A percentile compares a stretch with the other conserved stretches of the same genome.
Conservation (phyloP, 2,888 invertebrate genomes). For the Xanthia icteritia region DNA sequence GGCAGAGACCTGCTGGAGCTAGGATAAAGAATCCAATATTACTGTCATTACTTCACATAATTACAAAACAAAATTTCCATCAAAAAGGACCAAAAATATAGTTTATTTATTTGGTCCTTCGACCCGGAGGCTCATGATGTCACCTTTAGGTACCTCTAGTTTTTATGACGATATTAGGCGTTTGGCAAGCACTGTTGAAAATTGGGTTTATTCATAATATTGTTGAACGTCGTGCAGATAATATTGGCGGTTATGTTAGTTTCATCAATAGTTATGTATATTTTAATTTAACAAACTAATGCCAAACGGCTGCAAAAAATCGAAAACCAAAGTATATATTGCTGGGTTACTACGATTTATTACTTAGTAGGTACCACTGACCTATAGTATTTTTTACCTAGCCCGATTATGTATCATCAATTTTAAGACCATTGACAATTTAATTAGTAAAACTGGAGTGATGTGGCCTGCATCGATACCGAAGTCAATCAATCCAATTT, state of each 20-base stretch:
- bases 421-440: slow-evolving; percentile 56
- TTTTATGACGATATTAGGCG: neutral
- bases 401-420: slow-evolving; percentile 35
- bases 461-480: slow-evolving; percentile 37
- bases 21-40: slow-evolving; percentile 17
- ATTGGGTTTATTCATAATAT: neutral
- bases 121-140: neutral
- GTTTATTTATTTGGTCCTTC: too few species aligned
- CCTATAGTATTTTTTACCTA: slow-evolving; percentile 23
- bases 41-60: neutral
- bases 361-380: neutral
- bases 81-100: too few species aligned
- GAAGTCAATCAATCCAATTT: slow-evolving; percentile 49
- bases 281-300: too few species aligned
- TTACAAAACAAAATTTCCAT: neutral
- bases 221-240: neutral
- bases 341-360: neutral
- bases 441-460: slow-evolving; percentile 56
- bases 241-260: neutral
- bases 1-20: slow-evolving; percentile 80
- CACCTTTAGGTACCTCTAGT: neutral
- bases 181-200: neutral
- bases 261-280: neutral
- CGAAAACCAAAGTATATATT: neutral
- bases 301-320: neutral